Base-by-base conservation (phyloP, 2,113 vertebrate species). In the Crotalus tigris region DNA sequence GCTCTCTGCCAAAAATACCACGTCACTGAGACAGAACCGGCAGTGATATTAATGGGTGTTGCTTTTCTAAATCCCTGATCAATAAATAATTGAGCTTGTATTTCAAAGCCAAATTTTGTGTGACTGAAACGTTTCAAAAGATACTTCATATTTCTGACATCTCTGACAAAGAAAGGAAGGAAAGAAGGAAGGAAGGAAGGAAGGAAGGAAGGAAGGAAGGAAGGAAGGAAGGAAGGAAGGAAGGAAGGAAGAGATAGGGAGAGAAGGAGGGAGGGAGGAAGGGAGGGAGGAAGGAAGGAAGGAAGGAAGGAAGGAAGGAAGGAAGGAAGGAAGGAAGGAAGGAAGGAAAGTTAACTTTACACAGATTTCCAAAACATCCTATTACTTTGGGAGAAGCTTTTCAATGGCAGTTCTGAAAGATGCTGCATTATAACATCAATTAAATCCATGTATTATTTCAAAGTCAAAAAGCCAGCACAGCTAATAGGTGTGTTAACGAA, bases 321-420 rank as follows among this genome's bases (percentile, higher is more conserved):
- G 23, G 23, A 10, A 59, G 7, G 24, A 11, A 61, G 24, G 3
- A 64, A 64, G 46, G 46, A 49, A 49, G 46, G 46, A 49, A 49
- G 46, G 46, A 49, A 51, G 1, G 1, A 92, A 92, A 89, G 89
- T 89, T 85, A 93, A 46, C 81, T 93, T 93, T 81, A 90, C 81
- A 93, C 57, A 87, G 81, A 90, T 86, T 93, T 93, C n/a, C 23
- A 61, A 93, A 93, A 93, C 81, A 90, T 90, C 81, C 81, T 90
- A 81, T 93, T 93, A 93, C 89, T 90, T 90, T 93, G 81, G 92
- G 89, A 93, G 64, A 90, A 93, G 55, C 58, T 46, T 90, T 94
- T 94, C 88, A 94, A 24, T 92, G 88, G 57, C 12, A 58, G 59
- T 91, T 93, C 44, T 91, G 86, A 93, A 88, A 85, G 57, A 26